Evolutionary conservation across 2,888 invertebrate genomes (phyloP).

Genomic region (Chouioia cunea): DNA sequence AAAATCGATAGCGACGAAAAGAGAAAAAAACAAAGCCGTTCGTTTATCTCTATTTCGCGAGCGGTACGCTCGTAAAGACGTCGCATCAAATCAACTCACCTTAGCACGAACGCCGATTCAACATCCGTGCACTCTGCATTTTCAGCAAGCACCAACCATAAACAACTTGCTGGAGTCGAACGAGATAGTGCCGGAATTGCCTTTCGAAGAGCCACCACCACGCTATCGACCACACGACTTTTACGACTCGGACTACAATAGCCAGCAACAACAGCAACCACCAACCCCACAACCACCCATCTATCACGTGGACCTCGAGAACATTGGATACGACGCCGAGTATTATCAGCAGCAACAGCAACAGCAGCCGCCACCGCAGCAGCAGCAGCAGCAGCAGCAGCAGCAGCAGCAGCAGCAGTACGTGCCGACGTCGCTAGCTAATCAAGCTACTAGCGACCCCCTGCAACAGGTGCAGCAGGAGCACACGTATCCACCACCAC

Average conservation of each 20-base stretch:
- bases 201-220: conserved; percentile 37
- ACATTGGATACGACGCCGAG: conserved; percentile 11
- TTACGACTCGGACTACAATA: conserved; percentile 11
- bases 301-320: conserved; percentile 38
- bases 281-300: conserved; percentile 17
- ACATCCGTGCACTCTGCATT: no score
- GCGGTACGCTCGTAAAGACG: no score
- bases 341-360: conserved; percentile 34
- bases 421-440: not conserved
- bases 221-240: conserved; percentile 41
- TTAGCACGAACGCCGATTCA: no score
- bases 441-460: conserved; percentile 25
- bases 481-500: conserved; percentile 8
- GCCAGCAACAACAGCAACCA: conserved; percentile 20
- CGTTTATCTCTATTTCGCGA: no score
- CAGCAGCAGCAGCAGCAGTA: not conserved
- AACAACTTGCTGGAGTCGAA: conserved; percentile 6
- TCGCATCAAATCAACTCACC: no score
- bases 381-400: conserved; percentile 6
- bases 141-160: no score
- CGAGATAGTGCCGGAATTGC: conserved; percentile 25
- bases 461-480: conserved; percentile 39
- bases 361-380: not conserved
- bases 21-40: no score
- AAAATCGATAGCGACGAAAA: no score